Evolutionary conservation across 2,113 vertebrate genomes (phyloP).

Genomic region (Petrocephalus microphthalmus): DNA sequence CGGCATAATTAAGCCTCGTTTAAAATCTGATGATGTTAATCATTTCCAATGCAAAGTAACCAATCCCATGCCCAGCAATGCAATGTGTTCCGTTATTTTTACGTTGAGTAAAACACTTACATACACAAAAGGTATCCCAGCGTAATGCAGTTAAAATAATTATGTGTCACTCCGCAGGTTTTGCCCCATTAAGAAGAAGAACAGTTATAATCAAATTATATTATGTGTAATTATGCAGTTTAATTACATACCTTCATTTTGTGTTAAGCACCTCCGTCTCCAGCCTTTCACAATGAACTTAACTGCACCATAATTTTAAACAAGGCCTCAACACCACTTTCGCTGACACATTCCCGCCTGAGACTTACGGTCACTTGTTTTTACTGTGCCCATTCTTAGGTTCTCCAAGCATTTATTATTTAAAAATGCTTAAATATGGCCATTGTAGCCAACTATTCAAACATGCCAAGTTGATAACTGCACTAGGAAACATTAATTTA

Average conservation of each 20-base stretch:
- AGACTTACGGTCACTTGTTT: not conserved
- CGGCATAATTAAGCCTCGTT: not conserved
- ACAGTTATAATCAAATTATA: conserved; percentile 12
- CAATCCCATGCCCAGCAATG: not conserved
- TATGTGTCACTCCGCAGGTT: not conserved
- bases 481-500: not conserved
- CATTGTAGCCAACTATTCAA: not conserved
- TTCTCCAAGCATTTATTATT: not conserved
- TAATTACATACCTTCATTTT: conserved; percentile 11
- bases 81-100: not conserved
- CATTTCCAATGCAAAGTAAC: not conserved
- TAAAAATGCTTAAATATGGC: not conserved
- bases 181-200: not conserved
- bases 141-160: not conserved
- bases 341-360: not conserved
- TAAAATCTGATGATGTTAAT: not conserved
- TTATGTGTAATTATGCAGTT: conserved; percentile 1
- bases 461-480: not conserved
- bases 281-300: not conserved
- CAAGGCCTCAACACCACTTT: not conserved
- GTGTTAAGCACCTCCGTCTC: not conserved
- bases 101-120: not conserved
- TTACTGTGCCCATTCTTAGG: not conserved
- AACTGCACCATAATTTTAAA: not conserved
- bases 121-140: not conserved